Conservation (phyloP, 2,797 vertebrate species). For the Pseudotriccus pelzelni region DNA sequence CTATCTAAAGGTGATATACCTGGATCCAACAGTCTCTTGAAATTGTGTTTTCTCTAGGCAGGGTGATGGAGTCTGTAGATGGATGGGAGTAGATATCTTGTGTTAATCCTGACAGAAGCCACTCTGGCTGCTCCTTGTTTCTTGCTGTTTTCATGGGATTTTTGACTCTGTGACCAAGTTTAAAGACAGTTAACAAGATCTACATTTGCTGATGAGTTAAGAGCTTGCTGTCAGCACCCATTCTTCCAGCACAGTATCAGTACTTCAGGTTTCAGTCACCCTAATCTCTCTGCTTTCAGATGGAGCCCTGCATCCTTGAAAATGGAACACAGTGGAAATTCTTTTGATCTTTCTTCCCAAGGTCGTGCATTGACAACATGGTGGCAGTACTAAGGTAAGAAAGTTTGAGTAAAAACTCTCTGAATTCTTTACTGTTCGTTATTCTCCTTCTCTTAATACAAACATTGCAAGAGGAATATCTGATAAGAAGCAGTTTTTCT, state of each 20-base stretch:
- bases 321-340: background rate
- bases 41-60: background rate
- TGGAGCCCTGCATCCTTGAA: background rate
- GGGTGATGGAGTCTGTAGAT: background rate
- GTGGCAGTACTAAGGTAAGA: background rate
- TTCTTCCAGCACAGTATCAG: background rate
- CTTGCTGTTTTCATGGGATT: background rate
- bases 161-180: background rate
- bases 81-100: background rate
- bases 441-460: background rate
- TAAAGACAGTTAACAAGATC: background rate
- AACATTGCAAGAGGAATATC: background rate
- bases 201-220: background rate
- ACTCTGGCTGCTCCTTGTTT: background rate
- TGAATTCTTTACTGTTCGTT: background rate
- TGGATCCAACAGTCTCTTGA: background rate
- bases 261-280: background rate
- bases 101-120: background rate
- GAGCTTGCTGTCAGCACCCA: background rate
- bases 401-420: background rate
- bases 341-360: background rate
- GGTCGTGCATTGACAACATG: background rate
- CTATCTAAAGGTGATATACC: background rate
- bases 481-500: background rate
- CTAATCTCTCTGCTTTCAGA: background rate